Conservation (phyloP, 2,888 invertebrate genomes). For the Sipha maydis region DNA sequence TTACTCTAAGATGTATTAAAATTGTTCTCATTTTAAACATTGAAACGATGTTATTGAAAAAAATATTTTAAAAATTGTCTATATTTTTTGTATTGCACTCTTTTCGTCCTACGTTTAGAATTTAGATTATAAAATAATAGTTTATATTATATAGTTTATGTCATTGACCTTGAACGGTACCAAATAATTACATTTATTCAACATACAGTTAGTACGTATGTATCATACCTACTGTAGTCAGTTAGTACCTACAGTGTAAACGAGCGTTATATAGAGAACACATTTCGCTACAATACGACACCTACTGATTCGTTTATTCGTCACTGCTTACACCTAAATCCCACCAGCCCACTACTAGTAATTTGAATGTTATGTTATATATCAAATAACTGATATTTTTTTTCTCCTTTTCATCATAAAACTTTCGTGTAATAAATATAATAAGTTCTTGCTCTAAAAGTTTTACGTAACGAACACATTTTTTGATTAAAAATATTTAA, state of each 20-base stretch:
- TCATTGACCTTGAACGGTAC: slow-evolving; percentile 29
- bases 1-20: background rate
- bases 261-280: background rate
- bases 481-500: background rate
- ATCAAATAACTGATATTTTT: no score
- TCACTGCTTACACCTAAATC: background rate
- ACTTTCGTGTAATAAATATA: no score
- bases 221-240: background rate
- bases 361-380: background rate
- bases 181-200: slow-evolving; percentile 29
- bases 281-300: slow-evolving; percentile 1
- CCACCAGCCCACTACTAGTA: background rate
- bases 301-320: slow-evolving; percentile 1
- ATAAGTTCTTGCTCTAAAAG: no score
- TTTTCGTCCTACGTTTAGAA: slow-evolving; percentile 4
- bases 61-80: background rate
- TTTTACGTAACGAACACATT: background rate
- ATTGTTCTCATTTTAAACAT: background rate
- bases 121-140: background rate
- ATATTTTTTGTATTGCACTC: background rate
- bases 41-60: background rate
- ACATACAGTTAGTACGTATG: background rate
- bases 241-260: background rate
- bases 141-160: background rate
- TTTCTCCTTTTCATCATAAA: no score